These are phyloP conservation scores for Poeciliopsis paucimaculata DNA, from an alignment of 2,797 vertebrate species.

Conservation along the genomic window DNA sequence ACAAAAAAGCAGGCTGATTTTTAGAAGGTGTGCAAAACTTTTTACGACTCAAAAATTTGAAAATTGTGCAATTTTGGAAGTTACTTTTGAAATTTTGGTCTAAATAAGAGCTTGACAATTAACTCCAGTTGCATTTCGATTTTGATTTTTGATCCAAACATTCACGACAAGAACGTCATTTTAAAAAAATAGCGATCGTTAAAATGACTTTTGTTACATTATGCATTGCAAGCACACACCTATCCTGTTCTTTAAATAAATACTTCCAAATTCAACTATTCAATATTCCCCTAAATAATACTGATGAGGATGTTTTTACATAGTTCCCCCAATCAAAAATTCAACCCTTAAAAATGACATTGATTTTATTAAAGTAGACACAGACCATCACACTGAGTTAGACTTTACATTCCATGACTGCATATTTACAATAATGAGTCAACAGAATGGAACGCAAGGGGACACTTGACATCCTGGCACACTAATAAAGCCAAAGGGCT, in stretches of 20 bases:
- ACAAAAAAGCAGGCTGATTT: background rate
- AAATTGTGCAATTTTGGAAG: background rate
- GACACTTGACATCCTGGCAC: constrained; percentile 21
- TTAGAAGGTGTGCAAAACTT: background rate
- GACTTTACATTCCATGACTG: background rate
- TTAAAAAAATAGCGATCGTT: background rate
- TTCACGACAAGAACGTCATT: background rate
- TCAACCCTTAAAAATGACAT: background rate
- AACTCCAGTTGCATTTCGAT: background rate
- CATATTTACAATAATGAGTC: background rate
- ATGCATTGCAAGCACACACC: background rate
- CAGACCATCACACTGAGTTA: background rate
- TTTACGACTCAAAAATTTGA: background rate
- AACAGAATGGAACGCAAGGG: constrained; percentile 11
- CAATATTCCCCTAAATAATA: background rate
- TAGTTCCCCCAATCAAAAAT: background rate
- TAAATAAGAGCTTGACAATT: background rate
- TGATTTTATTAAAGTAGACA: background rate
- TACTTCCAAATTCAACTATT: background rate
- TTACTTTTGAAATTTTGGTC: background rate
- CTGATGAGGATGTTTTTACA: background rate
- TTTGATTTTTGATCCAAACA: background rate
- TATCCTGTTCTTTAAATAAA: background rate
- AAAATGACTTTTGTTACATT: background rate
- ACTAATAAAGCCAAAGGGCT: constrained; percentile 23